Base-by-base conservation (phyloP, 2,888 invertebrate genomes). In the Oxystoma pomonae region DNA sequence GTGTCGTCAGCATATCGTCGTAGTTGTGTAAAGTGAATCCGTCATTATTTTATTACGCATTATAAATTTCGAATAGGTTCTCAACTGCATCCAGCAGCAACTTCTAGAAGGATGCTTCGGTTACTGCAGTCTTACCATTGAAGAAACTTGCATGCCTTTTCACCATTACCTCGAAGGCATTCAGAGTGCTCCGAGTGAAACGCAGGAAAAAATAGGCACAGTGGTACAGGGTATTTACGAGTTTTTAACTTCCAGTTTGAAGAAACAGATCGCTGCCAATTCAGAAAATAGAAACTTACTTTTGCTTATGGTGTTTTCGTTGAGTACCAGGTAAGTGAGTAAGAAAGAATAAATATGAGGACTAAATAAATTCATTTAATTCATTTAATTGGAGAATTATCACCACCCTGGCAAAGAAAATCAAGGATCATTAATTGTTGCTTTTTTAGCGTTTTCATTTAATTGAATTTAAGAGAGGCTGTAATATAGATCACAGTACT, bases 111-210 rank as follows among this genome's bases (percentile, higher is more conserved):
- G 85, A 9, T 84, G 83, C 70, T 85, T 84, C 69, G 82, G 83
- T 19, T 78, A 85, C 53, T 80, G 74, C 63, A 76, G 77, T 62
- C 72, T 79, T 20, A 77, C 74, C 65, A 70, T 70, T 1, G 78
- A 79, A 22, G 77, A 79, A n/a, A 73, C 76, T 2, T 75, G 77
- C 59, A 76, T 81, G 1, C 82, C 83, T 66, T 74, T 83, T 9
- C 80, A 81, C 69, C 85, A 86, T 72, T 86, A 86, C 71, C 78
- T 85, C 72, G 85, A 86, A 72, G 83, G 83, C 17, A 83, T 86
- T 20, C 80, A 82, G 68, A 80, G 84, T 7, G 81, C 85, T 1
- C 81, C 83, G 0, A 71, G 77, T 2, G 72, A 78, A 63, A 77
- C 83, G 1, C 85, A 86, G 73, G 78, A 81, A 59, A 79, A 83